A percentile compares a stretch with the other conserved stretches of the same genome.
Conservation (phyloP, 2,113 vertebrate genomes). For the Eudyptes chrysolophus region DNA sequence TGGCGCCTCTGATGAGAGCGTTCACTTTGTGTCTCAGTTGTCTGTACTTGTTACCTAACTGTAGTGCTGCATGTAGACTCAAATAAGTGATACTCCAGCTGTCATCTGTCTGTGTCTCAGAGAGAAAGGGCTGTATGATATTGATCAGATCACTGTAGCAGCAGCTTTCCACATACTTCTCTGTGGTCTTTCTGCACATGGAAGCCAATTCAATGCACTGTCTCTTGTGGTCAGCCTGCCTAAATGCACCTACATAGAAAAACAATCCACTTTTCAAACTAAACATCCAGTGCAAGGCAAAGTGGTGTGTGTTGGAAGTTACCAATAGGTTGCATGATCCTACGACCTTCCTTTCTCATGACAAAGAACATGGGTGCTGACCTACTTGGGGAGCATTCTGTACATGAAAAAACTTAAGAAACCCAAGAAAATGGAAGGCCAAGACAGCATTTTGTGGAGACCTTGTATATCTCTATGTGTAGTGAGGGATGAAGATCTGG, state of each 20-base stretch:
- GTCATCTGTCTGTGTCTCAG: not conserved
- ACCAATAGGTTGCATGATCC: not conserved
- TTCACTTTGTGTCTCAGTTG: not conserved
- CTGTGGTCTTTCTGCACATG: not conserved
- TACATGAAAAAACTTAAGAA: not conserved
- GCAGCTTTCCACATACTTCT: not conserved
- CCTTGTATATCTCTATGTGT: not conserved
- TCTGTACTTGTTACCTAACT: not conserved
- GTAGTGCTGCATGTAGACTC: not conserved
- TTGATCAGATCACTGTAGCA: not conserved
- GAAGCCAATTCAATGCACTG: not conserved
- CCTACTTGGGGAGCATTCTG: not conserved
- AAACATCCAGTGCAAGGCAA: not conserved
- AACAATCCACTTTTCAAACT: not conserved
- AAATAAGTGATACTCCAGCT: not conserved
- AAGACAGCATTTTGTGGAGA: not conserved
- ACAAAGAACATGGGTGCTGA: not conserved
- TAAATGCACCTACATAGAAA: not conserved
- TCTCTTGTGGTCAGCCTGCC: not conserved
- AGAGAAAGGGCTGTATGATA: not conserved
- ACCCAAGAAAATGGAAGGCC: not conserved
- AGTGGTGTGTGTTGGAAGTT: not conserved
- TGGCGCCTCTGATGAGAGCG: not conserved
- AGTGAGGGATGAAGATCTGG: not conserved
- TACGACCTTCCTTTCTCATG: fast-evolving